A percentile compares a stretch with the other conserved stretches of the same genome.
These are phyloP conservation scores for Gopherus flavomarginatus DNA, from an alignment of 2,113 vertebrate genomes.

Conservation along the genomic window DNA sequence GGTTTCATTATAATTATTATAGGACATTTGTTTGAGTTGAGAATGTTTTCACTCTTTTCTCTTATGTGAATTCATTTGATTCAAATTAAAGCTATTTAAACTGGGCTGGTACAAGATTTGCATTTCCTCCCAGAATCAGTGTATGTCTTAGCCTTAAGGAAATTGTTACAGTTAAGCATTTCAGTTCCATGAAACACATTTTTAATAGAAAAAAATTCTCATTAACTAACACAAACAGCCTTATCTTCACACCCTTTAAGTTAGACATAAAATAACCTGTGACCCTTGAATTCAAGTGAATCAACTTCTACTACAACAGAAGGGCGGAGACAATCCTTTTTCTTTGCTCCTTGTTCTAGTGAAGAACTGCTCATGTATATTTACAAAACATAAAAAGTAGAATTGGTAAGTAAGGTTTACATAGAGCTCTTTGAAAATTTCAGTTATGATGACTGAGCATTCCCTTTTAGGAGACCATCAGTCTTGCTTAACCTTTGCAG, in stretches of 20 bases:
- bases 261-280: background rate
- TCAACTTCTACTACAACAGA: background rate
- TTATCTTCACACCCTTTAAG: background rate
- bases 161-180: background rate
- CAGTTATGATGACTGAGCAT: background rate
- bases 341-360: background rate
- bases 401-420: background rate
- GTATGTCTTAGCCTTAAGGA: background rate
- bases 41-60: background rate
- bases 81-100: background rate
- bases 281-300: background rate
- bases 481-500: background rate
- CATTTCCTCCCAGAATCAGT: background rate
- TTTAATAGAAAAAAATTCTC: background rate
- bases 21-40: background rate
- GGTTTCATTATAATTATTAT: background rate
- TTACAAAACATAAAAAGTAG: background rate
- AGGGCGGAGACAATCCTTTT: background rate
- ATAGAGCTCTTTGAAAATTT: background rate
- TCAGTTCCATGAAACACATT: background rate
- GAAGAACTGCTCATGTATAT: background rate
- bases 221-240: background rate
- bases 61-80: background rate
- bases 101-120: background rate
- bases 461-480: background rate